These are phyloP conservation scores for Acanthosepion esculentum DNA, from an alignment of 2,888 invertebrate species.

Conservation along the genomic window DNA sequence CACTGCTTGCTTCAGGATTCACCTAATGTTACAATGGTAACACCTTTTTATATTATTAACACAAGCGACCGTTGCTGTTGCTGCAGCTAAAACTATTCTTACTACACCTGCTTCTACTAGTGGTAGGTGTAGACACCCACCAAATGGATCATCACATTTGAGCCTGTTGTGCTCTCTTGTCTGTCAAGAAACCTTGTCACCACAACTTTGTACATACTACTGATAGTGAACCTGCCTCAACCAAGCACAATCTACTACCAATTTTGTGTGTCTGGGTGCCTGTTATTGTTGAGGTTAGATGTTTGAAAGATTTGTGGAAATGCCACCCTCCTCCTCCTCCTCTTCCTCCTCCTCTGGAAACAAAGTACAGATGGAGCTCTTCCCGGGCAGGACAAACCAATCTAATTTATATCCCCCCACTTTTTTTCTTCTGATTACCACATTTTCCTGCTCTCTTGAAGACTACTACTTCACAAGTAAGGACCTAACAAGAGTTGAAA, in stretches of 20 bases:
- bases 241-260: not conserved
- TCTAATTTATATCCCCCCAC: not conserved
- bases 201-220: not conserved
- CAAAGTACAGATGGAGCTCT: conserved; percentile 15
- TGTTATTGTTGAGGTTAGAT: not conserved
- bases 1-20: conserved; percentile 44
- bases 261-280: not conserved
- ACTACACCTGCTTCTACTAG: not conserved
- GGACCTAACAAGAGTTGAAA: conserved; percentile 1
- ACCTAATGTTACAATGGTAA: too few relatives aligned
- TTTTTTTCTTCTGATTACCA: not conserved
- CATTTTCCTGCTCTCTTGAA: conserved; percentile 16
- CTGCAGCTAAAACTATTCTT: not conserved
- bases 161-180: not conserved
- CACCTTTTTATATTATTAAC: conserved; percentile 6
- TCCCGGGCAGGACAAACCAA: not conserved
- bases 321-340: not conserved
- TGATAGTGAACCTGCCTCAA: not conserved
- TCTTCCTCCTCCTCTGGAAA: not conserved
- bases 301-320: not conserved
- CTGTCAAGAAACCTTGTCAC: not conserved
- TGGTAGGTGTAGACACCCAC: not conserved
- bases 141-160: not conserved
- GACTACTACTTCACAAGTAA: not conserved
- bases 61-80: not conserved